These are phyloP conservation scores for Eupithecia centaureata DNA, from an alignment of 2,888 invertebrate genomes.

Conservation along the genomic window DNA sequence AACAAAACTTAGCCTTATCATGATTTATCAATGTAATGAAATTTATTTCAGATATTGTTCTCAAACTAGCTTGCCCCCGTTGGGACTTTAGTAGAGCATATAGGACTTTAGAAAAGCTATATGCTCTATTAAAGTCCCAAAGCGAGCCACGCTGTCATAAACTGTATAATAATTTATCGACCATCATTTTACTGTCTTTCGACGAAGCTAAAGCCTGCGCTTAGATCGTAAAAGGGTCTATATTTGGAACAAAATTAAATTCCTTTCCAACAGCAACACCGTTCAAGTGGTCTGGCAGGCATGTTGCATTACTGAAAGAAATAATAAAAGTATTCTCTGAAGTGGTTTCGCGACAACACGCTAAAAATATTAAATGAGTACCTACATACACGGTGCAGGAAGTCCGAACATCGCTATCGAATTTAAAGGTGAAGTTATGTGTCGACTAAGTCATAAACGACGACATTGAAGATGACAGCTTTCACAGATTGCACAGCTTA, in stretches of 20 bases:
- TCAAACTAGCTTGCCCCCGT: not conserved
- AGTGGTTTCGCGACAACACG: conserved; percentile 75
- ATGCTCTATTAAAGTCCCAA: not conserved
- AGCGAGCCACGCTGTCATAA: conserved; percentile 1
- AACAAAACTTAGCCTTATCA: too few species aligned
- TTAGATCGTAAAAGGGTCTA: conserved; percentile 43
- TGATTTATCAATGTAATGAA: too few species aligned
- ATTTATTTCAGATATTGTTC: not conserved
- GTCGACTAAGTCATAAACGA: not conserved
- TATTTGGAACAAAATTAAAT: conserved; percentile 46
- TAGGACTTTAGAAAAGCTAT: not conserved
- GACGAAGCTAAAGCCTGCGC: conserved; percentile 35
- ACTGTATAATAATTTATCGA: conserved; percentile 26
- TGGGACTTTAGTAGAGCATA: not conserved
- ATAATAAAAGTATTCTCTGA: conserved; percentile 68
- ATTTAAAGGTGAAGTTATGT: not conserved
- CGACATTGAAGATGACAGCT: not conserved
- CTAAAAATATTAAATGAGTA: conserved; percentile 36
- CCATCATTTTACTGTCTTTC: conserved; percentile 37
- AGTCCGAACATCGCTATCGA: not conserved
- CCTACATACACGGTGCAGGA: not conserved
- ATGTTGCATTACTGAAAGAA: conserved; percentile 56
- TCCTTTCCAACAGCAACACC: conserved; percentile 44
- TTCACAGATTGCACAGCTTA: not conserved
- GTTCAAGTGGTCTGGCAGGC: conserved; percentile 49